Evolutionary conservation across 2,113 vertebrate species (phyloP).

Genomic region (Thryonomys swinderianus): DNA sequence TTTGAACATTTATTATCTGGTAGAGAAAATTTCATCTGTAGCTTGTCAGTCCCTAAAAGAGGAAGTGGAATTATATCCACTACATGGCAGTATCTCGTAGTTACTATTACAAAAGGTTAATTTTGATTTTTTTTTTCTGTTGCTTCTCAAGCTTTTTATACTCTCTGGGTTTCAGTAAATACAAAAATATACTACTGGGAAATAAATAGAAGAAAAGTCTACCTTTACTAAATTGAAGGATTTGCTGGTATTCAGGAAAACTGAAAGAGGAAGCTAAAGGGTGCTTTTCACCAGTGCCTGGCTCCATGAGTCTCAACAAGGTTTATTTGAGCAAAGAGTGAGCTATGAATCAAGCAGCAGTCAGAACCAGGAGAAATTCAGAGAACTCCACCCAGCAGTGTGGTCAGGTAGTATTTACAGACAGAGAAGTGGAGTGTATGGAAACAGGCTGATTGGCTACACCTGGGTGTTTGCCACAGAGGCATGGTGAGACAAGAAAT

Average conservation of each 20-base stretch:
- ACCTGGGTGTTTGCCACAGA: not conserved
- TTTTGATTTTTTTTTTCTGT: not conserved
- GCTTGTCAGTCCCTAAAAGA: not conserved
- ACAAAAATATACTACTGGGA: not conserved
- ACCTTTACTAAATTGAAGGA: not conserved
- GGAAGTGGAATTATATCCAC: not conserved
- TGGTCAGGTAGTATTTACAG: not conserved
- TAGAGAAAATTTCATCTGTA: not conserved
- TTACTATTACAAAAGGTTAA: not conserved
- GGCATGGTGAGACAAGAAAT: not conserved
- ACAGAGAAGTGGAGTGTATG: not conserved
- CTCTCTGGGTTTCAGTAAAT: not conserved
- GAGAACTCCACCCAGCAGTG: not conserved
- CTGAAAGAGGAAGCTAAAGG: not conserved
- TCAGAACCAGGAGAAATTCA: not conserved
- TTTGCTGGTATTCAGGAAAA: not conserved
- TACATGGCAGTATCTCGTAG: not conserved
- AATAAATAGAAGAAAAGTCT: not conserved
- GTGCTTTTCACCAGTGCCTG: not conserved
- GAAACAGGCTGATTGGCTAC: not conserved
- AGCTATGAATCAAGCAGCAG: no score
- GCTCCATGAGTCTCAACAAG: no score
- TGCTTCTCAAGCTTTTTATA: not conserved
- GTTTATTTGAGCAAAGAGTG: not conserved
- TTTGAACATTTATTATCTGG: not conserved